Percentiles rank a stretch among this genome's conserved stretches.
Evolutionary conservation across 1,140 invertebrate species (phyloP).

Genomic region (Tribolium castaneum): DNA sequence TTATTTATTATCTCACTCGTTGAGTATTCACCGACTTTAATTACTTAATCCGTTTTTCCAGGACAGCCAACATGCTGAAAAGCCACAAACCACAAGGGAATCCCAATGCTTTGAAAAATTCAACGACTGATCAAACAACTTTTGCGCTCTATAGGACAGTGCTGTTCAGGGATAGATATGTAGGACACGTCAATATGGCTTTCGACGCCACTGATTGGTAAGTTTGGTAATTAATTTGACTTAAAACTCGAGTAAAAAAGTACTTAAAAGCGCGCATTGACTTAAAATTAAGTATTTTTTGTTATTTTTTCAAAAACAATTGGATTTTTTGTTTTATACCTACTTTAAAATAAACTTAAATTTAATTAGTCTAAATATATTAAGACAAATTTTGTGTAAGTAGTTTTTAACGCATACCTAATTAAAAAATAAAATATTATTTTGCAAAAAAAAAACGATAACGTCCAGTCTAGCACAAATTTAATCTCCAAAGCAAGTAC

Average conservation of each 20-base stretch:
- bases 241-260: background rate
- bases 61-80: background rate
- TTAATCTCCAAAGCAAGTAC: too few relatives aligned
- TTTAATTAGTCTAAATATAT: too few relatives aligned
- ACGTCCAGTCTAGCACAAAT: too few relatives aligned
- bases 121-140: background rate
- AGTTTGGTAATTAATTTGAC: background rate
- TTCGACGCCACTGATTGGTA: conserved; percentile 2
- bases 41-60: conserved; percentile 19
- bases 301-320: background rate
- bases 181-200: background rate
- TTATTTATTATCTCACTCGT: background rate
- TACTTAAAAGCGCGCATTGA: background rate
- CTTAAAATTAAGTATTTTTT: background rate
- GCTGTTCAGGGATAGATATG: background rate
- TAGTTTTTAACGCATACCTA: too few relatives aligned
- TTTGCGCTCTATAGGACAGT: background rate
- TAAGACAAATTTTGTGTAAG: too few relatives aligned
- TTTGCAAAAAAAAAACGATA: too few relatives aligned
- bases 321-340: too few relatives aligned
- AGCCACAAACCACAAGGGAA: background rate
- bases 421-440: too few relatives aligned
- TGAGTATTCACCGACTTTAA: background rate
- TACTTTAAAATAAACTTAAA: too few relatives aligned
- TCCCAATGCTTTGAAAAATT: background rate